Base-by-base conservation (phyloP, 2,113 vertebrate genomes). In the human (Homo sapiens) region DNA sequence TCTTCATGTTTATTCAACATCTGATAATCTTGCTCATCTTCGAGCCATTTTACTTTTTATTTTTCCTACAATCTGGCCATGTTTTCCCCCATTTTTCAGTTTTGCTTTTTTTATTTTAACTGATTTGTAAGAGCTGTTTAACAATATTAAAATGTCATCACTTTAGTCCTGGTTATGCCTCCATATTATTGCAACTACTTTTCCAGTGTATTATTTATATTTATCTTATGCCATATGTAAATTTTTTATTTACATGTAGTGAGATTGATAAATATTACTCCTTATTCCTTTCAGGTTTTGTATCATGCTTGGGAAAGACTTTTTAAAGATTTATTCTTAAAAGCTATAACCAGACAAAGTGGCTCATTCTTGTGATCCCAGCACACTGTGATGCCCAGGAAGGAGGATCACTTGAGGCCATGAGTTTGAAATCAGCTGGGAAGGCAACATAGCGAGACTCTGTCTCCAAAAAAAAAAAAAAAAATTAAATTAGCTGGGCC, bases 181-280 rank as follows among this genome's bases (percentile, higher is more conserved):
- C 32, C 9, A 38, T 80, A 45, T 78, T 70, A 23, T 64, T 50
- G 11, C 50, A 76, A 0, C 43, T 70, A n/a, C 57, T 68, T 94
- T 91, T 96, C 66, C 23, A 45, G 43, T 78, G 4, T 96, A 76
- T 83, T 70, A 52, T 88, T 93, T 94, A 18, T 50, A 11, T 93
- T 83, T 82, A 66, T 91, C 78, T 97, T 45, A 40, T 86, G 30
- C 38, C 22, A 13, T 68, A 48, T 82, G 35, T 48, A 80, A 73
- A 8, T 48, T 93, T 81, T 70, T 81, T 38, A 27, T 72, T 93
- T 94, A 93, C 79, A 45, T 82, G 8, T 93, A 38, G 40, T 78
- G 78, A 64, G 64, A 52, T 59, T 50, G 25, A 81, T 68, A 82
- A 78, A 13, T 88, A 30, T 22, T 76, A 66, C 12, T 81, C 6